phyloP scores from a whole-genome alignment of 2,888 invertebrate genomes.

The Papilio demoleus region DNA sequence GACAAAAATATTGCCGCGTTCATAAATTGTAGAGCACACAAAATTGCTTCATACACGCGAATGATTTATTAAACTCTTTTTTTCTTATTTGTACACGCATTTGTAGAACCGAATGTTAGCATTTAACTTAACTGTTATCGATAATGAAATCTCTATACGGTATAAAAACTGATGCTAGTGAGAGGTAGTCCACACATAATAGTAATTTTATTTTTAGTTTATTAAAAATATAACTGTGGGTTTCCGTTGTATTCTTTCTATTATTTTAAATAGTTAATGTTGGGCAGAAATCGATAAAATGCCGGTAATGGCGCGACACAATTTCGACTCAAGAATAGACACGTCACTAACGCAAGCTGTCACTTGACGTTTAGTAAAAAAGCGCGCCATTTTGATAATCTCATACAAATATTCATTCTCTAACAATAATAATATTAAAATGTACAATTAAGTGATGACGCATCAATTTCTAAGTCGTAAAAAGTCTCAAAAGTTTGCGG shows the following conservation, averaged over 20 bases:
- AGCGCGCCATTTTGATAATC: no score
- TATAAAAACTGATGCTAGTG: not conserved
- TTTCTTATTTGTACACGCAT: constrained; percentile 24
- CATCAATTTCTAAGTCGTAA: not conserved
- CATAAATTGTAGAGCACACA: constrained; percentile 37
- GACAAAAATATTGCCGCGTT: constrained; percentile 40
- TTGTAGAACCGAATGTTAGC: constrained; percentile 18
- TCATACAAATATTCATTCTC: no score
- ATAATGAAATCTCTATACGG: constrained; percentile 29
- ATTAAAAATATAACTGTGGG: not conserved
- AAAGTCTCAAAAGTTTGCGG: not conserved
- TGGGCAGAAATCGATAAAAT: no score
- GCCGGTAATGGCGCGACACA: no score
- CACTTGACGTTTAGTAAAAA: no score
- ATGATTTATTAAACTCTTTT: constrained; percentile 37
- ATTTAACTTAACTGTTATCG: constrained; percentile 24
- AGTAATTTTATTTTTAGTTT: not conserved
- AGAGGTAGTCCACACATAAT: constrained; percentile 10
- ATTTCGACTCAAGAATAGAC: no score
- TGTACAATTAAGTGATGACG: no score
- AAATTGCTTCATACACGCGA: constrained; percentile 35
- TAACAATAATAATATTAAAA: no score
- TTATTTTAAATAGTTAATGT: no score
- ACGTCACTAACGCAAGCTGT: no score
- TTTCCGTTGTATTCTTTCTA: no score